Base-by-base conservation (phyloP, 2,113 vertebrate genomes). In the Rhinichthys klamathensis region DNA sequence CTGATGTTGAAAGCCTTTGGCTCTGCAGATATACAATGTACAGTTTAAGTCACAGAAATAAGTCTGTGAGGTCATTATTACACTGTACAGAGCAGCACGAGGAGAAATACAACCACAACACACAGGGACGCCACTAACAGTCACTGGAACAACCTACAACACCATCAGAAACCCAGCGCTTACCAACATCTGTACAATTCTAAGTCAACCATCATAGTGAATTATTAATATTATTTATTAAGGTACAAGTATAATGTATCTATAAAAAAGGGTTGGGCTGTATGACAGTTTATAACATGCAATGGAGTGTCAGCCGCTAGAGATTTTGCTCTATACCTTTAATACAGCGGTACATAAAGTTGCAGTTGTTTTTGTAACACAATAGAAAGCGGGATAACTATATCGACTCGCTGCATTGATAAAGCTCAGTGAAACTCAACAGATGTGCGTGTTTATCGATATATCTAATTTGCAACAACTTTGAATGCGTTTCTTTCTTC, bases 1-100 rank as follows among this genome's bases (percentile, higher is more conserved):
- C 92, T 99, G 98, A 92, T 98, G 97, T 93, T 99, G 97, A 95
- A 99, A 99, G 85, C 97, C 97, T 93, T 99, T 99, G 69, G 98
- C 97, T 21, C 98, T 99, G 91, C 18, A 49, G 56, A 32, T 27
- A 83, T 23, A 67, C 21, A 21, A 56, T 7, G 7, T 7, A 23
- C 3, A 32, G 80, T n/a, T 81, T 15, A 13, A 21, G 3, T 32
- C 44, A 51, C 25, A 44, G 25, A 18, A n/a, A 25, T 32, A 3
- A 7, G 23, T 27, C 9, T 70, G n/a, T 58, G 2, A 41, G 6
- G 15, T 72, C 58, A 32, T 27, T 44, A 10, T 51, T 30, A 86
- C 32, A 88, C 58, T 1, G 41, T 18, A 82, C 35, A 38, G 38
- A 83, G 76, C 84, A 83, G 81, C 73, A 88, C 88, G 90, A 90